phyloP scores from a whole-genome alignment of 2,113 vertebrate genomes.

The Psammodynastes pulverulentus region DNA sequence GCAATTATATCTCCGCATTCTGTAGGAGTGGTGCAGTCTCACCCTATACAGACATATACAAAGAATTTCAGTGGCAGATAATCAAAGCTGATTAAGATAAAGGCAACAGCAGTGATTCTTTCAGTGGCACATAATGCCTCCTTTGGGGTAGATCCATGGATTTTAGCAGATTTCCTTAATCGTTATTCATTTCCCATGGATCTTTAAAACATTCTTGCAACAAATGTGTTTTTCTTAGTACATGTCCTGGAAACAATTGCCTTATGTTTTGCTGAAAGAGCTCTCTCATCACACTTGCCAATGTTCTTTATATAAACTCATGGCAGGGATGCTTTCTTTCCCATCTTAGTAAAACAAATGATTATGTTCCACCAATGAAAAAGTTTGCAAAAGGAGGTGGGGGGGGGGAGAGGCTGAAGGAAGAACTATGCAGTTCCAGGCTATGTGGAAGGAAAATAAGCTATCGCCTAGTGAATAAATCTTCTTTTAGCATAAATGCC shows the following conservation, averaged over 20 bases:
- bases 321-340: neutral
- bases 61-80: neutral
- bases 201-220: neutral
- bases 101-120: neutral
- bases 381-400: conserved; percentile 1
- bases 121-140: neutral
- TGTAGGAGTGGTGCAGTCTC: neutral
- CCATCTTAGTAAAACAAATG: neutral
- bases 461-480: conserved; percentile 35
- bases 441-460: conserved; percentile 36
- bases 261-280: neutral
- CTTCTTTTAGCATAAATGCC: conserved; percentile 51
- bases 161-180: neutral
- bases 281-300: neutral
- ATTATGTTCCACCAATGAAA: neutral
- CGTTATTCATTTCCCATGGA: neutral
- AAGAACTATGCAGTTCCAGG: conserved; percentile 46
- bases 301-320: neutral
- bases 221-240: neutral
- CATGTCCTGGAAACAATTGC: neutral
- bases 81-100: neutral
- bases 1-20: neutral
- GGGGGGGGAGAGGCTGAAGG: conserved; percentile 19
- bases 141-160: neutral
- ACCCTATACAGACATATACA: neutral